Evolutionary conservation across 2,888 invertebrate genomes (phyloP), one percentile per base, ranked within the genome.

Genomic region (Tenthredo mesomela): DNA sequence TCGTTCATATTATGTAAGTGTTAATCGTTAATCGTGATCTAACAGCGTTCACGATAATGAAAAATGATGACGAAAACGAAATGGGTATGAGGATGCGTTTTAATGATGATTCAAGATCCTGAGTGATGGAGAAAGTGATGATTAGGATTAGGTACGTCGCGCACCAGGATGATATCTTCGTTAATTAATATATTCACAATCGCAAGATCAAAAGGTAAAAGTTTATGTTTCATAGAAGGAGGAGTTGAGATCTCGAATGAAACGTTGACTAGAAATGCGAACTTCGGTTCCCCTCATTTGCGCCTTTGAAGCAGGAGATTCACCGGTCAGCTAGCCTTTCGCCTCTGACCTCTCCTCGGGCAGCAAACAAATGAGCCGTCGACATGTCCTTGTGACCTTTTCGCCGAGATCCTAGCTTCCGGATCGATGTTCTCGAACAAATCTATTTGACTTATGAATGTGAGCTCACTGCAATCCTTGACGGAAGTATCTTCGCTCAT

Each of bases 291-390:
- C 43, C 73, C 40, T 73, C 73, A 25, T 73, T 73, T 29, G 21
- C 73, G 73, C 73, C 40, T 73, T 73, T 73, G 73, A 73, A 73
- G 21, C 73, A 15, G 43, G 21, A 25, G 43, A 43, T 43, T 73
- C 29, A 21, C 73, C 43, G 73, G 73, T 73, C 73, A 73, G 43
- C 73, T 43, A 73, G 43, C 73, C 73, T 73, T 73, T 43, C 43
- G 43, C 73, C 43, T 73, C 25, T 25, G 73, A 73, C 73, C 73
- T 73, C 43, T 73, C 73, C 73, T 73, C 73, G 25, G 73, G 73
- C 73, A 15, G 37, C 73, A 21, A 21, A 43, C 43, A 73, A 73
- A 73, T 73, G 73, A 73, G 73, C 73, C 7, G 43, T 43, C 73
- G 43, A 73, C 43, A 25, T 12, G 73, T 43, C 12, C 73, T 25